phyloP scores from a whole-genome alignment of 2,888 invertebrate species.

The Meta bourneti region DNA sequence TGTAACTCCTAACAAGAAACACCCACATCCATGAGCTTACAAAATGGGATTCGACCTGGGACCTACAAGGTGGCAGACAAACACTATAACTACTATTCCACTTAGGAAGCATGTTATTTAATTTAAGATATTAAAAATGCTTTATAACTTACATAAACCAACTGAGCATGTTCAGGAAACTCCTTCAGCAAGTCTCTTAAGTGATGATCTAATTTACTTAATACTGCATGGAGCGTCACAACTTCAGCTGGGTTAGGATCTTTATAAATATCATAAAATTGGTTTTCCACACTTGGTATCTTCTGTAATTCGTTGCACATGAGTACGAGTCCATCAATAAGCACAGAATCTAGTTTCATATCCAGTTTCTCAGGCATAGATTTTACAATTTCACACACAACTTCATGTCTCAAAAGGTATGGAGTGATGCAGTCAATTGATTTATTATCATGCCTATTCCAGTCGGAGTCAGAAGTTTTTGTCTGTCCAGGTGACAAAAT shows the following conservation, averaged over 20 bases:
- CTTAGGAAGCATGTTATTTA: no score
- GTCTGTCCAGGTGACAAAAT: not conserved
- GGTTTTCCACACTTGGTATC: not conserved
- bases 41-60: no score
- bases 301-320: constrained; percentile 45
- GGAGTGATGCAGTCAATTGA: constrained; percentile 43
- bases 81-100: no score
- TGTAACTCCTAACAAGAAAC: no score
- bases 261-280: constrained; percentile 87
- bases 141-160: constrained; percentile 85
- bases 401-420: constrained; percentile 68
- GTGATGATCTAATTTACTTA: constrained; percentile 85
- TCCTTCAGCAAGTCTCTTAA: constrained; percentile 85
- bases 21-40: no score
- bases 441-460: constrained; percentile 2
- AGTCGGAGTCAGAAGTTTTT: constrained; percentile 4
- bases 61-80: no score
- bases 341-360: constrained; percentile 7
- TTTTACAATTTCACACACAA: constrained; percentile 40
- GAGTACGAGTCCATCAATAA: constrained; percentile 33
- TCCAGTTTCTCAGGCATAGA: constrained; percentile 31
- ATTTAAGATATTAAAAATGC: no score
- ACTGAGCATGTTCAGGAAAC: constrained; percentile 95
- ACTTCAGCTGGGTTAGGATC: constrained; percentile 91
- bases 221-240: constrained; percentile 86